Percentiles rank a stretch among this genome's conserved stretches.
phyloP scores from a whole-genome alignment of 2,888 invertebrate genomes.

The Psococerastis gibbosa region DNA sequence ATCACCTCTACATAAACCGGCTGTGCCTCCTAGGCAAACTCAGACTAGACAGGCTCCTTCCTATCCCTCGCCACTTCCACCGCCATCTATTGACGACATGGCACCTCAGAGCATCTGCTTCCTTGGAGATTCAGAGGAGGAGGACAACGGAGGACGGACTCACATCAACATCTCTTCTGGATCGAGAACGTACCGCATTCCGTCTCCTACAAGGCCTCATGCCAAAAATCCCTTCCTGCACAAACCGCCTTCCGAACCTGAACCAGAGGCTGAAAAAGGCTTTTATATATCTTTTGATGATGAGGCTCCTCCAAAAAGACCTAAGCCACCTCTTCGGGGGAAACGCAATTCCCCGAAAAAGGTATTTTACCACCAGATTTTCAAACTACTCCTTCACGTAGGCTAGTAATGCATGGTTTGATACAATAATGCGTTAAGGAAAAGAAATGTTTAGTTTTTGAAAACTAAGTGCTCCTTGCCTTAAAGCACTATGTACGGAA shows the following conservation, averaged over 20 bases:
- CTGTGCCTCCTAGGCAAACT: slow-evolving; percentile 5
- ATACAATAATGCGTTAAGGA: too few species aligned
- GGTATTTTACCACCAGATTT: too few species aligned
- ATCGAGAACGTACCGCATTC: slow-evolving; percentile 71
- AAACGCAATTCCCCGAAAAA: slow-evolving; percentile 62
- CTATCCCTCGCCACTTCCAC: slow-evolving; percentile 34
- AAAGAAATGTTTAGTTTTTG: too few species aligned
- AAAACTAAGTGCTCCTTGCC: too few species aligned
- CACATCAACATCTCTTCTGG: slow-evolving; percentile 73
- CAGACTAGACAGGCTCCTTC: neutral
- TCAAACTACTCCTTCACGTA: too few species aligned
- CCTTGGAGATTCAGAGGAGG: slow-evolving; percentile 47
- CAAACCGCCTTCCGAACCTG: slow-evolving; percentile 7
- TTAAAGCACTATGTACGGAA: too few species aligned
- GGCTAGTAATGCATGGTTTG: too few species aligned
- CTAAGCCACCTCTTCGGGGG: slow-evolving; percentile 66
- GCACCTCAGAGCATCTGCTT: slow-evolving; percentile 87
- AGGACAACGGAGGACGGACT: slow-evolving; percentile 42
- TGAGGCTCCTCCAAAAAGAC: slow-evolving; percentile 60
- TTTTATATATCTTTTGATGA: slow-evolving; percentile 90
- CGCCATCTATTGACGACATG: slow-evolving; percentile 66
- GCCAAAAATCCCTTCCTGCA: slow-evolving; percentile 7
- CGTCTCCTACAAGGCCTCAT: slow-evolving; percentile 54
- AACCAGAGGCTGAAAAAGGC: slow-evolving; percentile 40
- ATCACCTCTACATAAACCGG: slow-evolving; percentile 4